Base-by-base conservation (phyloP, 2,888 invertebrate species). In the Syritta pipiens region DNA sequence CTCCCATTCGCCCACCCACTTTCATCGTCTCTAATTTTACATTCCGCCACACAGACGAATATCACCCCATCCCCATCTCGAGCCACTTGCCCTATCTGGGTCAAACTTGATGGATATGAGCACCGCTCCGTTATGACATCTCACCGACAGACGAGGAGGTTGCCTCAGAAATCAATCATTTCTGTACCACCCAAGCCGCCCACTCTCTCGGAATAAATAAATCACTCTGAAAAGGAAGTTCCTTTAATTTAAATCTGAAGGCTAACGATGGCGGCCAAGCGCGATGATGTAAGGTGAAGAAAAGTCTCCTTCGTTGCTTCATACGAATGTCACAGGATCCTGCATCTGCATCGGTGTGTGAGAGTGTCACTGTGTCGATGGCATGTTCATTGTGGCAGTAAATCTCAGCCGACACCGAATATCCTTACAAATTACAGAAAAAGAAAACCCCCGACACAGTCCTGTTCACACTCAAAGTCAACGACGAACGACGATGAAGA, bases 331-430 rank as follows among this genome's bases (percentile, higher is more conserved):
- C 44, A 35, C 28, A 10, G 4, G 12, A 14, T 19, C 46, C 24
- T 30, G 40, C 55, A 57, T 40, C 19, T 24, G 28, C 37, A 19
- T 63, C 37, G 10, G 6, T 19, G 24, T 14, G 17, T 26, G 5
- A n/a, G 2, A 22, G 10, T 35, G 17, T 1, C 5, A 9, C 20
- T 9, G 46, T 32, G 35, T 12, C 17, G 30, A 51, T 32, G 17
- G 7, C 9, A 9, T 51, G 35, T 37, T 37, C 51, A 59, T 44
- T 40, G 17, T 53, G 59, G 22, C 59, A 37, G 60, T 75, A 60
- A 68, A 75, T 75, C 68, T 68, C 46, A 19, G 12, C 35, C 59
- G 49, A 74, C 59, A 74, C 67, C 59, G 51, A 67, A 60, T 57
- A 65, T 57, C 49, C 42, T 59, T 51, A n/a, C 44, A 65, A 65